Evolutionary conservation across 2,113 vertebrate genomes (phyloP).

Genomic region (Melanerpes aurifrons): DNA sequence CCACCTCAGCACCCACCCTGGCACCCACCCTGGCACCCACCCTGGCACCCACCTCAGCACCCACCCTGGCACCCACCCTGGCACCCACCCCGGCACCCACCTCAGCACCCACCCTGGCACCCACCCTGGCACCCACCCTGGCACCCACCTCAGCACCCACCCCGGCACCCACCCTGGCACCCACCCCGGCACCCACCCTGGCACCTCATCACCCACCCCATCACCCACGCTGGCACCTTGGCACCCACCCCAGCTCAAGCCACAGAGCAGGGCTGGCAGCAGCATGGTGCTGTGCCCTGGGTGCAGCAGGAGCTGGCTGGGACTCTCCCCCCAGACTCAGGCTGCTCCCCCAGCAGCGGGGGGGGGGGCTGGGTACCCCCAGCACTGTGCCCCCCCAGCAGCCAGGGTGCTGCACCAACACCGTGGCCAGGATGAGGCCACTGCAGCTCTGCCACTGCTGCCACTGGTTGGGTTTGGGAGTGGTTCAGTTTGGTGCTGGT

Average conservation of each 20-base stretch:
- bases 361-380: accelerated
- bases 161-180: too few relatives aligned
- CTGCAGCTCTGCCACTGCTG: accelerated
- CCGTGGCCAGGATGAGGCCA: accelerated
- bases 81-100: background rate
- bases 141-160: background rate
- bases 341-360: accelerated
- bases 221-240: background rate
- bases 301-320: accelerated
- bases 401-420: accelerated
- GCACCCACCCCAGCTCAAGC: background rate
- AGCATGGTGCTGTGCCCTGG: accelerated
- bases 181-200: background rate
- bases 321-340: background rate
- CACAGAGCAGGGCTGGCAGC: accelerated
- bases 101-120: background rate
- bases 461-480: background rate
- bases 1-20: background rate
- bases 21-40: too few relatives aligned
- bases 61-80: too few relatives aligned
- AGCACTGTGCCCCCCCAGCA: background rate
- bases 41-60: too few relatives aligned
- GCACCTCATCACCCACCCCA: background rate
- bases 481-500: too few relatives aligned
- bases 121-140: too few relatives aligned